phyloP scores from a whole-genome alignment of 2,113 vertebrate genomes.

The Ia io region DNA sequence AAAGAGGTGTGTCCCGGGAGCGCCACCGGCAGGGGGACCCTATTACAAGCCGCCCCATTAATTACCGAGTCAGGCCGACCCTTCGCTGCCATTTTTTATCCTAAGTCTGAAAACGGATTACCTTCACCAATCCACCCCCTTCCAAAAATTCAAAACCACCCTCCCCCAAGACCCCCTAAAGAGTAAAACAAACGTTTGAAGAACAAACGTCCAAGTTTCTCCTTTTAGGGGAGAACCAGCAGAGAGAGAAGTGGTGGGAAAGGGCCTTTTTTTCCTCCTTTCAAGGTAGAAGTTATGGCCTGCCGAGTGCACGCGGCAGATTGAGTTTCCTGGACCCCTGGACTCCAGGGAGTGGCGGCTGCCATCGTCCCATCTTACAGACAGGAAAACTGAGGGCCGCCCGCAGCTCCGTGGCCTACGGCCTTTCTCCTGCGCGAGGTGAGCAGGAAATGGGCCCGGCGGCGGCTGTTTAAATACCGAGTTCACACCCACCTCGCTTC shows the following conservation, averaged over 20 bases:
- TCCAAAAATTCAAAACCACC: neutral
- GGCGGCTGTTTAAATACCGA: neutral
- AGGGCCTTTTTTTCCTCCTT: neutral
- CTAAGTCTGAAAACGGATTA: conserved; percentile 79
- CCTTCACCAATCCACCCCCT: conserved; percentile 73
- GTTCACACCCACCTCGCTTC: neutral
- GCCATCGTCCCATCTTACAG: fast-evolving
- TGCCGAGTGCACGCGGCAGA: no score
- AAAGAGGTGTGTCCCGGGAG: conserved; percentile 84
- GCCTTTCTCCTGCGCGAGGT: neutral
- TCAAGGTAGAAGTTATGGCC: neutral
- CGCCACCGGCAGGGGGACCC: conserved; percentile 85
- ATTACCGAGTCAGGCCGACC: conserved; percentile 84
- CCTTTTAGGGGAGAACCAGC: neutral
- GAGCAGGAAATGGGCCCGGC: neutral
- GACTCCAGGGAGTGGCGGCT: neutral
- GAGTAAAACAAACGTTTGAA: conserved; percentile 65
- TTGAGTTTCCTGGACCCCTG: fast-evolving
- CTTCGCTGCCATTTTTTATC: conserved; percentile 83
- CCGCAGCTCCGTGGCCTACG: fast-evolving
- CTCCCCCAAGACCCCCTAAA: neutral
- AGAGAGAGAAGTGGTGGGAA: neutral
- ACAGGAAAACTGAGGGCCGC: neutral
- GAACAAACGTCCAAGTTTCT: conserved; percentile 58
- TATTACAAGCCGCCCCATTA: conserved; percentile 84